Conservation (phyloP, 2,888 invertebrate species). For the Hypena proboscidalis region DNA sequence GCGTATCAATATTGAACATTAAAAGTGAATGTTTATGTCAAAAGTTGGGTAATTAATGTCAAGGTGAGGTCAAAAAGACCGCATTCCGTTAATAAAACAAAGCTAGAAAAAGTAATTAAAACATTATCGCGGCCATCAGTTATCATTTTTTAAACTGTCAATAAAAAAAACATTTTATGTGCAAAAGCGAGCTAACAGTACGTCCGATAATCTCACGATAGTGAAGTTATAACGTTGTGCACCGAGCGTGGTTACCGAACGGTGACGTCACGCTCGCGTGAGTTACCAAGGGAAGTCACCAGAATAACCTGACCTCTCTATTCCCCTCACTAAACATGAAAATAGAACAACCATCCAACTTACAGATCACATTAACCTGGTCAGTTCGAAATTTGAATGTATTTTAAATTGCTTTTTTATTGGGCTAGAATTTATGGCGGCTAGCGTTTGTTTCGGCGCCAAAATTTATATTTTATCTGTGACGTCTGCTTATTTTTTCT, state of each 20-base stretch:
- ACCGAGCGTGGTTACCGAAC: conserved; percentile 77
- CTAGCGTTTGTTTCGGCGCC: conserved; percentile 71
- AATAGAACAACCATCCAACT: conserved; percentile 33
- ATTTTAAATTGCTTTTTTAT: conserved; percentile 83
- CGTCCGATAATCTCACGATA: conserved; percentile 61
- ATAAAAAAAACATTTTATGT: conserved; percentile 39
- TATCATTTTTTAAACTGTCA: conserved; percentile 22
- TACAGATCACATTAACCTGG: conserved; percentile 48
- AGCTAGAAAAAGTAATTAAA: conserved; percentile 13
- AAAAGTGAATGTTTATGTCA: too few species aligned
- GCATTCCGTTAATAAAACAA: conserved; percentile 4
- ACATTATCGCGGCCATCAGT: conserved; percentile 8
- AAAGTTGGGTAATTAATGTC: too few species aligned
- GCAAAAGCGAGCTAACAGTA: conserved; percentile 52
- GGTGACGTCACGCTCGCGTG: conserved; percentile 78
- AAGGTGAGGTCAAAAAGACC: not conserved
- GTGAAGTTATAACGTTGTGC: conserved; percentile 59
- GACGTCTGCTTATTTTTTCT: conserved; percentile 46
- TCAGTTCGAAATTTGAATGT: conserved; percentile 71
- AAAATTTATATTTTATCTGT: conserved; percentile 61
- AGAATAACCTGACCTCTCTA: conserved; percentile 43
- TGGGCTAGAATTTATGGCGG: conserved; percentile 77
- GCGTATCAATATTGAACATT: too few species aligned
- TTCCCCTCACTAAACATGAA: conserved; percentile 44
- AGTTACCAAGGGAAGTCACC: conserved; percentile 47